Conservation (phyloP, 2,113 vertebrate genomes). For the Camarhynchus parvulus region DNA sequence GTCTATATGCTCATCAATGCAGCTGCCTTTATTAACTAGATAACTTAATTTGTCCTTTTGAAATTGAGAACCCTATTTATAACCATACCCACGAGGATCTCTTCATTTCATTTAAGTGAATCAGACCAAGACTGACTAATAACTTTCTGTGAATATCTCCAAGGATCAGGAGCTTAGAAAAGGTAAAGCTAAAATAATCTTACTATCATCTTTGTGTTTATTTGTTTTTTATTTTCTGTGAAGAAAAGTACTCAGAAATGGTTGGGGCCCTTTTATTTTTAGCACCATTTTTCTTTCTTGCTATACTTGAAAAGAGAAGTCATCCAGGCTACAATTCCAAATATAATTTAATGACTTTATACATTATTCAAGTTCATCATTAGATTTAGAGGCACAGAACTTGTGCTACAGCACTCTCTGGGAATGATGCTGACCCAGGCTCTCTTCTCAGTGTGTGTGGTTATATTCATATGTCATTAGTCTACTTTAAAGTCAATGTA, state of each 20-base stretch:
- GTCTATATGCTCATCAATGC: not conserved
- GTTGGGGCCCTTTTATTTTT: not conserved
- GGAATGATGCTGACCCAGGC: not conserved
- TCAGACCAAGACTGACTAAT: not conserved
- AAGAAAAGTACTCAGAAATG: not conserved
- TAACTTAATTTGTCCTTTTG: not conserved
- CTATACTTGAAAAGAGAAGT: not conserved
- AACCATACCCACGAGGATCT: not conserved
- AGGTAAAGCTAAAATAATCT: not conserved
- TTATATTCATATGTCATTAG: not conserved
- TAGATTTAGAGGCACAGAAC: not conserved
- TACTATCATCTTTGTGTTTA: not conserved
- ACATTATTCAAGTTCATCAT: not conserved
- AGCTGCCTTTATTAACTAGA: not conserved
- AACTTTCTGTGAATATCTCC: not conserved
- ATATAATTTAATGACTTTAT: not conserved
- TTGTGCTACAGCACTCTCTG: not conserved
- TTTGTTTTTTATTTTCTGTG: not conserved
- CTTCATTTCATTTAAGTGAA: not conserved
- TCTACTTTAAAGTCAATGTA: not conserved
- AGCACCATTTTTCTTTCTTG: not conserved
- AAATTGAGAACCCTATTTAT: not conserved
- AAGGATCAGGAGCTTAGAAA: not conserved
- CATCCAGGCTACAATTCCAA: not conserved
- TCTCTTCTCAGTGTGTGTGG: not conserved